Base-by-base conservation (phyloP, 2,888 invertebrate genomes). In the Ormyrus labotus region DNA sequence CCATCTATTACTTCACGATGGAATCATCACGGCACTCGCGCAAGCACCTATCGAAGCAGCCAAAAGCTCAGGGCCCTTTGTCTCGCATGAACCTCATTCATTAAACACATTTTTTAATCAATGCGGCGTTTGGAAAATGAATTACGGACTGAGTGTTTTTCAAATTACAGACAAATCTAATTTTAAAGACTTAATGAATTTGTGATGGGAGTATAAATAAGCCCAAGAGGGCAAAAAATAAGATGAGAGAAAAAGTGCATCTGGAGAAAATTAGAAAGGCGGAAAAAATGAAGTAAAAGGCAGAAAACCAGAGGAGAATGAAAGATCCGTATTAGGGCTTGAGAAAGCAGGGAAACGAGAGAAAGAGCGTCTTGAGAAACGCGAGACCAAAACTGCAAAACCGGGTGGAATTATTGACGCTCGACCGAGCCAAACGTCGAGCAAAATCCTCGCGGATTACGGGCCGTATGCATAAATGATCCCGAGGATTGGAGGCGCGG, bases 391-490 rank as follows among this genome's bases (percentile, higher is more conserved):
- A 34, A 34, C 48, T 55, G 50, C 53, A 63, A 61, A 76, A 69
- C 63, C 47, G 48, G 34, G 47, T 11, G 65, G 64, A 78, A 64
- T 78, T 78, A 70, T 77, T 70, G 67, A 77, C 70, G 70, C 70
- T 64, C 61, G 48, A 64, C 50, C 57, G 63, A 58, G 68, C 55
- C 64, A 50, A 51, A 70, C 55, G 63, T 69, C 63, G 61, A 61
- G 58, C 58, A 47, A 78, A 78, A 72, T 71, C 65, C 58, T 72
- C 51, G 53, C 67, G 63, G 58, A 72, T 78, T 78, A 72, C 51
- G 34, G 45, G 13, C 61, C 57, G 78, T 73, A 78, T 78, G 47
- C 67, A 78, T 78, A 72, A 78, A 73, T 73, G 72, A 78, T 73
- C 61, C 50, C 13, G 50, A 4, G 50, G 50, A 67, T 67, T 58